Percentiles rank a stretch among this genome's conserved stretches.
phyloP scores from a whole-genome alignment of 2,797 vertebrate species.

The Cyprinella venusta region DNA sequence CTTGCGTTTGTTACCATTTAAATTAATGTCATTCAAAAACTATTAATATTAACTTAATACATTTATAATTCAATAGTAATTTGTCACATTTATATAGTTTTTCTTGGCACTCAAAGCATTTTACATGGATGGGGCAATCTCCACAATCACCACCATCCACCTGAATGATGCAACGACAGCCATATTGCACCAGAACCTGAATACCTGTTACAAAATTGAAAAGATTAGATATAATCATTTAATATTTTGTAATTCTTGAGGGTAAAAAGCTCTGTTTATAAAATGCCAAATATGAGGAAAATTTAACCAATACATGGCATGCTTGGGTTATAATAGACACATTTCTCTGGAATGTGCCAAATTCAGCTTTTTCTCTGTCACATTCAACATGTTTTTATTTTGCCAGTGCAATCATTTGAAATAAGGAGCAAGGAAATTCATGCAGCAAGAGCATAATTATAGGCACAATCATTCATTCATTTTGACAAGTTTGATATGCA shows the following conservation, averaged over 20 bases:
- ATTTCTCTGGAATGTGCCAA: conserved; percentile 56
- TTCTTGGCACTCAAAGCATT: no score
- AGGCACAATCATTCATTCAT: conserved; percentile 60
- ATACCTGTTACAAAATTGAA: background rate
- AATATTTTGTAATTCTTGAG: background rate
- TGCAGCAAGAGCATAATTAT: conserved; percentile 34
- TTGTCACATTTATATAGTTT: no score
- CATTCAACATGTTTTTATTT: conserved; percentile 60
- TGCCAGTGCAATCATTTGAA: conserved; percentile 51
- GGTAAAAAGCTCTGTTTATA: background rate
- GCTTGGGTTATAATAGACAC: conserved; percentile 44
- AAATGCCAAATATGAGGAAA: background rate
- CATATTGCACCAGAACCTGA: no score
- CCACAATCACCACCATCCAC: no score
- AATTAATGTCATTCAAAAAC: background rate
- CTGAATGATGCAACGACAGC: no score
- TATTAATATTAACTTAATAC: background rate
- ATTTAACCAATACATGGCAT: conserved; percentile 20
- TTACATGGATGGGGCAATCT: no score
- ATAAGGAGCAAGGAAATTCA: conserved; percentile 20
- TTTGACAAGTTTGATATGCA: conserved; percentile 50
- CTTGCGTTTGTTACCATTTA: background rate
- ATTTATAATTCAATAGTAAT: background rate
- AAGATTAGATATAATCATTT: background rate
- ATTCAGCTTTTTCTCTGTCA: conserved; percentile 50